A percentile compares a stretch with the other conserved stretches of the same genome.
Evolutionary conservation across 2,797 vertebrate species (phyloP).

Genomic region (Lerista edwardsae): DNA sequence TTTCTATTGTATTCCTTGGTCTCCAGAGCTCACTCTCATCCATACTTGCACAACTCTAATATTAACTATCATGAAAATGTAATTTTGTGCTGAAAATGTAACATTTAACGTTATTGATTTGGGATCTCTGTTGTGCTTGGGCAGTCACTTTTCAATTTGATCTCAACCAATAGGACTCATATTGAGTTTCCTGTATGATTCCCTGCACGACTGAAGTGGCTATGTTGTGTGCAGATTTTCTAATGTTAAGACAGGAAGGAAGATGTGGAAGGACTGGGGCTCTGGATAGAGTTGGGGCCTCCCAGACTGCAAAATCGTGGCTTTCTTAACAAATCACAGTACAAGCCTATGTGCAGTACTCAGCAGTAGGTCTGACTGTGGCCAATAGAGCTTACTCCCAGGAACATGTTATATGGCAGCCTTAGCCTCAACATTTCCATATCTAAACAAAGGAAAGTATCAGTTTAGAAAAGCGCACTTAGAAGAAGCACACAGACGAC

Average conservation of each 20-base stretch:
- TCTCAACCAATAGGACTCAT: not conserved
- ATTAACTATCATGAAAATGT: conserved; percentile 4
- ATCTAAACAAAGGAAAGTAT: not conserved
- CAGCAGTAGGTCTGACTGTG: too few species aligned
- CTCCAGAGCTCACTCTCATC: not conserved
- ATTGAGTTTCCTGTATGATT: not conserved
- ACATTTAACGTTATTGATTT: conserved; percentile 12
- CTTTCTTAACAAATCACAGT: not conserved
- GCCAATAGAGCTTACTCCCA: too few species aligned
- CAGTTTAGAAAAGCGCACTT: not conserved
- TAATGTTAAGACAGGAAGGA: not conserved
- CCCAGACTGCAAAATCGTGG: not conserved
- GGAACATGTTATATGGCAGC: too few species aligned
- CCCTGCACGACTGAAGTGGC: not conserved
- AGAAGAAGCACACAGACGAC: not conserved
- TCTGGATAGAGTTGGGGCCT: not conserved
- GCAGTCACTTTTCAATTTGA: conserved; percentile 1
- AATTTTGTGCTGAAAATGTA: conserved; percentile 1
- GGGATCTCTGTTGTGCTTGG: not conserved
- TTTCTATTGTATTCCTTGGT: not conserved
- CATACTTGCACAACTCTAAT: conserved; percentile 3
- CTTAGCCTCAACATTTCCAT: too few species aligned
- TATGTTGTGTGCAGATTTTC: not conserved
- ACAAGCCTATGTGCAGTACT: too few species aligned
- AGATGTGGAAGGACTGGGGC: not conserved